These are phyloP conservation scores for Caprella mutica DNA, from an alignment of 2,888 invertebrate species.

Conservation along the genomic window DNA sequence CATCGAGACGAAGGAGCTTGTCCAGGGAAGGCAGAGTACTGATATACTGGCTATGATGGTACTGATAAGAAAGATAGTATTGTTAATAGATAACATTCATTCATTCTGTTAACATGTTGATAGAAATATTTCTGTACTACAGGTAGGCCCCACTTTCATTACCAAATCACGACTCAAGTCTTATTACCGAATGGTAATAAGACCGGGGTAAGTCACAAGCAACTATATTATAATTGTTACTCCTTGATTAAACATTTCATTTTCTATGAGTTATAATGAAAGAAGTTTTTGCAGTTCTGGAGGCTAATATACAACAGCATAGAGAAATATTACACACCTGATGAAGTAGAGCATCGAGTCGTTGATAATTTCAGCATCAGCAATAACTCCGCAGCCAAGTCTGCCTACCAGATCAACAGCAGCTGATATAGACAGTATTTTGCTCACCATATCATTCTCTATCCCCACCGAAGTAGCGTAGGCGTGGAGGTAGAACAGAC, in stretches of 20 bases:
- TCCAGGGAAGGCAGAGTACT: slow-evolving; percentile 54
- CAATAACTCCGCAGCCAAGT: slow-evolving; percentile 59
- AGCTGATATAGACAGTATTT: slow-evolving; percentile 61
- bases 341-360: slow-evolving; percentile 54
- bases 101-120: background rate
- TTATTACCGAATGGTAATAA: no score
- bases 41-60: slow-evolving; percentile 58
- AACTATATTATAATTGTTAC: no score
- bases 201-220: no score
- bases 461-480: slow-evolving; percentile 57
- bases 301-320: background rate
- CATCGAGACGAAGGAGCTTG: slow-evolving; percentile 53
- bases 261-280: no score
- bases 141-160: no score
- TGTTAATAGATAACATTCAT: background rate
- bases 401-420: slow-evolving; percentile 59
- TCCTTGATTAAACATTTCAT: no score
- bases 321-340: background rate
- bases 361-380: slow-evolving; percentile 59
- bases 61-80: slow-evolving; percentile 35
- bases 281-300: background rate
- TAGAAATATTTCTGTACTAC: background rate
- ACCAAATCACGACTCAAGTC: no score
- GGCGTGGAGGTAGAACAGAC: slow-evolving; percentile 61
- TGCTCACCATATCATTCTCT: slow-evolving; percentile 51